Conservation (phyloP, 2,113 vertebrate genomes). For the Mesembrinibis cayennensis region DNA sequence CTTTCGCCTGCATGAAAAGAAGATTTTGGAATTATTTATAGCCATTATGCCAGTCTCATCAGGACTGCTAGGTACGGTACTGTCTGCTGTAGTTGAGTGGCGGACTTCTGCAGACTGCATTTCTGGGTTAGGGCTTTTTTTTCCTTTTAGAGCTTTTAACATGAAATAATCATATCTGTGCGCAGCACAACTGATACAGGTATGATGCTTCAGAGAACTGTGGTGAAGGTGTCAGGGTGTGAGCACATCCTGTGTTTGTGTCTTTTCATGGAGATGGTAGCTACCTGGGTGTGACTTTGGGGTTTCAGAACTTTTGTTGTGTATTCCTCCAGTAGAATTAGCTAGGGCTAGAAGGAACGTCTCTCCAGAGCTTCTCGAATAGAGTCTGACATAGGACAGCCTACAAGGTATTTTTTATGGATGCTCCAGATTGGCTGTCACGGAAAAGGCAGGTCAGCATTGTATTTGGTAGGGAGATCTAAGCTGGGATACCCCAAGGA, state of each 20-base stretch:
- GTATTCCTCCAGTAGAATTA: not conserved
- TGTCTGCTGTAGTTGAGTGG: not conserved
- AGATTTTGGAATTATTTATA: not conserved
- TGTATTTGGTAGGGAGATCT: not conserved
- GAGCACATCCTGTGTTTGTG: not conserved
- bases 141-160: not conserved
- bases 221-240: not conserved
- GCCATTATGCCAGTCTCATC: not conserved
- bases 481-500: not conserved
- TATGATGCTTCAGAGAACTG: not conserved
- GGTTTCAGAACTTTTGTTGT: not conserved
- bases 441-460: not conserved
- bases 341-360: not conserved
- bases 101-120: not conserved
- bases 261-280: not conserved
- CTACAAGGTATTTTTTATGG: not conserved
- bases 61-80: not conserved
- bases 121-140: not conserved
- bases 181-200: not conserved
- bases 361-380: not conserved
- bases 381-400: not conserved
- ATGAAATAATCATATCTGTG: not conserved
- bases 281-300: accelerated
- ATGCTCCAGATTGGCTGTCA: not conserved
- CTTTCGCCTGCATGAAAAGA: not conserved